Conservation (phyloP, 2,113 vertebrate genomes). For the Lophius piscatorius region DNA sequence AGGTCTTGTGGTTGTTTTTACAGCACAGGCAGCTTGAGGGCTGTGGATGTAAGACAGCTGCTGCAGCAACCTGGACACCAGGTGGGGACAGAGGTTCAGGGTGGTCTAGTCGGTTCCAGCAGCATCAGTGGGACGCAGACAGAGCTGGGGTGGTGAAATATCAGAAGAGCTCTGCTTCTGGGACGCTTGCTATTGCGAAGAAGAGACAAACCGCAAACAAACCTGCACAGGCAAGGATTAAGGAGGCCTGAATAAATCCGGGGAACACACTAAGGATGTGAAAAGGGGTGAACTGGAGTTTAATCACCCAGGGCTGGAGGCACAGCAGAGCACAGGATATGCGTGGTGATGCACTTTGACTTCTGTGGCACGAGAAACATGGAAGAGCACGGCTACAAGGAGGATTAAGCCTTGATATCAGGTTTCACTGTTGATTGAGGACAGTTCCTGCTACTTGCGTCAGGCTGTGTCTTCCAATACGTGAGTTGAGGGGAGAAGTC, state of each 20-base stretch:
- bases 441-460: constrained; percentile 29
- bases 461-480: constrained; percentile 44
- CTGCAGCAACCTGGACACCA: constrained; percentile 6
- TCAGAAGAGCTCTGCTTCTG: constrained; percentile 31
- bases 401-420: constrained; percentile 41
- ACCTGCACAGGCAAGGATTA: constrained; percentile 46
- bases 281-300: constrained; percentile 34
- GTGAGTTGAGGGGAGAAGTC: constrained; percentile 43
- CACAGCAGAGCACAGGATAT: constrained; percentile 51
- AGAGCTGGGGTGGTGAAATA: constrained; percentile 50
- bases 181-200: constrained; percentile 10
- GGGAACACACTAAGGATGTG: constrained; percentile 45
- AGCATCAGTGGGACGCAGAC: constrained; percentile 9
- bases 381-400: constrained; percentile 38
- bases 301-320: constrained; percentile 36
- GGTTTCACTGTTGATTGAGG: constrained; percentile 39
- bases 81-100: constrained; percentile 17
- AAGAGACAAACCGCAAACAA: constrained; percentile 40
- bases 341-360: constrained; percentile 61
- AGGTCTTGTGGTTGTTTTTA: constrained; percentile 6
- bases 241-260: constrained; percentile 47
- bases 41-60: constrained; percentile 4
- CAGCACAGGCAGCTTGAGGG: background rate
- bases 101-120: background rate
- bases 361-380: constrained; percentile 29